These are phyloP conservation scores for Sthenelais limicola DNA, from an alignment of 2,888 invertebrate species.

Conservation along the genomic window DNA sequence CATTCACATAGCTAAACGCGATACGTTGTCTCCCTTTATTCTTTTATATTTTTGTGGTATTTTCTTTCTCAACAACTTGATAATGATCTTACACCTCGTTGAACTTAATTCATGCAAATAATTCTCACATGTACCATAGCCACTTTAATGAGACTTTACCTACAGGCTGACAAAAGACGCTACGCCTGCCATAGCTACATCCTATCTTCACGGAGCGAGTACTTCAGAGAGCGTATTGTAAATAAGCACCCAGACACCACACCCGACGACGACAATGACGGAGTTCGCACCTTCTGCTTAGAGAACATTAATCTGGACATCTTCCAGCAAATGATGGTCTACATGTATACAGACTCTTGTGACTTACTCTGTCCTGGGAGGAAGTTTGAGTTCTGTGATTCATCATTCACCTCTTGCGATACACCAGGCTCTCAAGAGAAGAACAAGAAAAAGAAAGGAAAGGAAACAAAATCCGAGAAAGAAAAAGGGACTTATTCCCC, in stretches of 20 bases:
- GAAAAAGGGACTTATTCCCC: too few species aligned
- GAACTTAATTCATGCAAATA: too few species aligned
- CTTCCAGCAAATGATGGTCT: constrained; percentile 81
- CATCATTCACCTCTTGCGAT: constrained; percentile 54
- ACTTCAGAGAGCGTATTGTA: constrained; percentile 73
- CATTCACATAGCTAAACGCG: too few species aligned
- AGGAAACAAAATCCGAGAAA: constrained; percentile 47
- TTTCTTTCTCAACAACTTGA: too few species aligned
- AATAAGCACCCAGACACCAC: constrained; percentile 37
- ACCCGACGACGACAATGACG: constrained; percentile 35
- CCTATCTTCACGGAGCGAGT: constrained; percentile 78
- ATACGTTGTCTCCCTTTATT: too few species aligned
- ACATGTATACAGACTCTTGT: constrained; percentile 81
- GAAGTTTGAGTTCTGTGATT: background rate
- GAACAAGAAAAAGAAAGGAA: constrained; percentile 56
- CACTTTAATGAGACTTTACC: background rate
- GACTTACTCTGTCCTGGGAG: constrained; percentile 73
- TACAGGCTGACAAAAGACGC: constrained; percentile 76
- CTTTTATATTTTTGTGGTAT: background rate
- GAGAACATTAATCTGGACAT: constrained; percentile 78
- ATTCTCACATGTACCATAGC: background rate
- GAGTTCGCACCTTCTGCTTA: constrained; percentile 72
- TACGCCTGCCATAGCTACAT: constrained; percentile 85
- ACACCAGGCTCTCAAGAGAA: constrained; percentile 52
- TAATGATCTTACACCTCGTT: too few species aligned